A percentile compares a stretch with the other conserved stretches of the same genome.
Conservation (phyloP, 2,888 invertebrate genomes). For the Conops quadrifasciatus region DNA sequence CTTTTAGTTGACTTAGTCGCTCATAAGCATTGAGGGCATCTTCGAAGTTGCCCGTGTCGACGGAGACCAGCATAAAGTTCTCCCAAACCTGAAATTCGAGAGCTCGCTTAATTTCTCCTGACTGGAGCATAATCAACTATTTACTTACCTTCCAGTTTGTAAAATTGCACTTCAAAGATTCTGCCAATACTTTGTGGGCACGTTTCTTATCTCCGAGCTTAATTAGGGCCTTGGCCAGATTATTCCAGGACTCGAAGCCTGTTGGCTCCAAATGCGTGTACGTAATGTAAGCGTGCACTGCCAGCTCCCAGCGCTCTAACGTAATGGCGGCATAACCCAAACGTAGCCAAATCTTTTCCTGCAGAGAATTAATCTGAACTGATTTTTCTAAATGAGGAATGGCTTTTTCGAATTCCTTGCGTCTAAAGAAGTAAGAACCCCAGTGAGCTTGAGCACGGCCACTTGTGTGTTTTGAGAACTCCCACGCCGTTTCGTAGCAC, state of each 20-base stretch:
- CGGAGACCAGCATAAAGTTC: slow-evolving; percentile 87
- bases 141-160: slow-evolving; percentile 79
- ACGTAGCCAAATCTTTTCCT: slow-evolving; percentile 85
- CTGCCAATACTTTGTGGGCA: slow-evolving; percentile 85
- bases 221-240: slow-evolving; percentile 92
- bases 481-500: slow-evolving; percentile 91
- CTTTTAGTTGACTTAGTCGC: slow-evolving; percentile 85
- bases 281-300: slow-evolving; percentile 84
- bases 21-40: slow-evolving; percentile 87
- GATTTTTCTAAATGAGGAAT: slow-evolving; percentile 84
- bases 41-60: slow-evolving; percentile 85
- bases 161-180: slow-evolving; percentile 90
- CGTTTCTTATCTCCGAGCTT: slow-evolving; percentile 84
- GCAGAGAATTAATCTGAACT: slow-evolving; percentile 85
- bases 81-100: slow-evolving; percentile 77
- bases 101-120: background rate
- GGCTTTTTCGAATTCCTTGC: slow-evolving; percentile 79
- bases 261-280: slow-evolving; percentile 88
- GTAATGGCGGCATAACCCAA: slow-evolving; percentile 86
- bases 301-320: slow-evolving; percentile 80
- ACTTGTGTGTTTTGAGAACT: slow-evolving; percentile 81
- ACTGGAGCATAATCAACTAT: background rate
- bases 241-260: slow-evolving; percentile 98
- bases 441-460: slow-evolving; percentile 89
- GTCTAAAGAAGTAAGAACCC: slow-evolving; percentile 80